These are phyloP conservation scores for Drosophila colorata DNA, from an alignment of 2,888 invertebrate genomes.

Conservation along the genomic window DNA sequence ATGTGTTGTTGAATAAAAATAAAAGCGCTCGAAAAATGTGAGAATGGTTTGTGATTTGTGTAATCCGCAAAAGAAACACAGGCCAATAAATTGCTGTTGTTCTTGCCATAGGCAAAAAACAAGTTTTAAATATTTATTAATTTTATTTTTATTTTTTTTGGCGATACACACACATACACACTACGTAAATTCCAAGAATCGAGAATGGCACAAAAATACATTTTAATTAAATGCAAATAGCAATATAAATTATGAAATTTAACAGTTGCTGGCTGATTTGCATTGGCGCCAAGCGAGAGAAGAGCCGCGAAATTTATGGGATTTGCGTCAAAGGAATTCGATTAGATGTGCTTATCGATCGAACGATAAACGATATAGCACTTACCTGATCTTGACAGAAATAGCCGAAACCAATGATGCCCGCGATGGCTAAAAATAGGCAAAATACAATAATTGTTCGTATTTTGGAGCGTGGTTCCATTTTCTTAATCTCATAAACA, in stretches of 20 bases:
- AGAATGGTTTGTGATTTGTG: constrained; percentile 23
- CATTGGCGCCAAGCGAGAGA: constrained; percentile 71
- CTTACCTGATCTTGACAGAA: constrained; percentile 94
- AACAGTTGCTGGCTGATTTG: constrained; percentile 63
- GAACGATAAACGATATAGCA: constrained; percentile 28
- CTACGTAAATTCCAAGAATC: constrained; percentile 24
- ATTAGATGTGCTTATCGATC: constrained; percentile 11
- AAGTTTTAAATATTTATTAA: constrained; percentile 31
- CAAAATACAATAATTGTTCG: constrained; percentile 93
- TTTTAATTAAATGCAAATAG: constrained; percentile 62
- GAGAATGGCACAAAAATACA: constrained; percentile 29
- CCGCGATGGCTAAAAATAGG: constrained; percentile 92
- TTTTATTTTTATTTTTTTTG: constrained; percentile 12
- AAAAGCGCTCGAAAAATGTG: constrained; percentile 10
- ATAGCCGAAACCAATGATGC: constrained; percentile 95
- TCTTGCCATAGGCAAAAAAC: constrained; percentile 45
- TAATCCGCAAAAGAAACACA: constrained; percentile 51
- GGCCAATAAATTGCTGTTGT: constrained; percentile 51
- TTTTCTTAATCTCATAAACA: constrained; percentile 92
- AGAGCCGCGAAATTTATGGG: constrained; percentile 44
- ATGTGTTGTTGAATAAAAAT: constrained; percentile 24
- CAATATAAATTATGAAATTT: constrained; percentile 67
- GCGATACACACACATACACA: constrained; percentile 7
- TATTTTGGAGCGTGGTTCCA: constrained; percentile 93
- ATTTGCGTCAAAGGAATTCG: constrained; percentile 32